Percentiles rank a stretch among this genome's conserved stretches.
phyloP scores from a whole-genome alignment of 2,113 vertebrate genomes.

The Chauna torquata region DNA sequence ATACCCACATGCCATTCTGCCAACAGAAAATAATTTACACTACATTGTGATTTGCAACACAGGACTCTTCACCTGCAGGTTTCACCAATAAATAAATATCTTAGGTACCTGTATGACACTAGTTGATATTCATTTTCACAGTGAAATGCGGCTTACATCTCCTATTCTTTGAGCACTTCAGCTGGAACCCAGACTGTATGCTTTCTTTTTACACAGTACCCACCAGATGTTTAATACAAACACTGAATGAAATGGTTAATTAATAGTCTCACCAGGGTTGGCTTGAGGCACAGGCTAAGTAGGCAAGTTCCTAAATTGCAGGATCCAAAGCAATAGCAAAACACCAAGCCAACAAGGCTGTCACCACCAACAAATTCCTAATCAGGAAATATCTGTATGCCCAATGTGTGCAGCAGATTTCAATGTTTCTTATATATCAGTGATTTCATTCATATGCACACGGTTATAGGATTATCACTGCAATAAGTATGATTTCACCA shows the following conservation, averaged over 20 bases:
- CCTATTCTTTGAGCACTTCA: background rate
- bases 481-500: background rate
- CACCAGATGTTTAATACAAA: background rate
- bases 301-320: conserved; percentile 32
- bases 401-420: background rate
- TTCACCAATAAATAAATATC: background rate
- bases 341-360: background rate
- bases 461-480: background rate
- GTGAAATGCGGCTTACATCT: background rate
- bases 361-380: background rate
- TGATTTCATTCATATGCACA: background rate
- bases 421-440: background rate
- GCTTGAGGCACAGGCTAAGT: conserved; percentile 46
- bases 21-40: background rate
- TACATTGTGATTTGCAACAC: background rate
- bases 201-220: background rate
- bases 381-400: background rate
- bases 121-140: background rate
- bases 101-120: background rate
- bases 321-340: background rate
- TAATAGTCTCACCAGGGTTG: conserved; percentile 13
- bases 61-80: background rate
- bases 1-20: background rate
- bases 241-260: background rate
- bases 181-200: background rate